A percentile compares a stretch with the other conserved stretches of the same genome.
Evolutionary conservation across 2,113 vertebrate genomes (phyloP).

Genomic region (Mustela lutreola): DNA sequence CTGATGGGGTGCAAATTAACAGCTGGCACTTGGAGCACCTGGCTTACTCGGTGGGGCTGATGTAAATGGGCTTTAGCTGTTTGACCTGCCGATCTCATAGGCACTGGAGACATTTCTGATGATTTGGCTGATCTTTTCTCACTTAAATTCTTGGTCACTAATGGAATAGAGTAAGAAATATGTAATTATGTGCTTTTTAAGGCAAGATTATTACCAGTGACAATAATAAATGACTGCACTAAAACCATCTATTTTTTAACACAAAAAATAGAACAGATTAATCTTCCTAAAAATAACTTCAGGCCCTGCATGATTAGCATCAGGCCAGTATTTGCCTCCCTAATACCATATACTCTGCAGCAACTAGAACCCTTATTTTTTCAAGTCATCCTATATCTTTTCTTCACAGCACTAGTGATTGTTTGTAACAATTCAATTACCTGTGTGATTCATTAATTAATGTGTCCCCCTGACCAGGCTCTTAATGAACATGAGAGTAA

Average conservation of each 20-base stretch:
- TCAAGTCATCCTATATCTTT: background rate
- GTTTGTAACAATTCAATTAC: background rate
- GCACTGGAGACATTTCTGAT: slow-evolving; percentile 95
- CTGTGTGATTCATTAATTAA: background rate
- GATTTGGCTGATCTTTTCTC: slow-evolving; percentile 93
- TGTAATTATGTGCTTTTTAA: slow-evolving; percentile 24
- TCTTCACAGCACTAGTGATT: background rate
- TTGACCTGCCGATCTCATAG: slow-evolving; percentile 91
- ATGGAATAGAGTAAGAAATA: slow-evolving; percentile 28
- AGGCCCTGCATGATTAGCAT: background rate
- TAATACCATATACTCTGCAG: background rate
- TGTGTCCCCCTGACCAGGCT: background rate
- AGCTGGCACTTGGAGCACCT: slow-evolving; percentile 95
- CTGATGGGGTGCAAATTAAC: slow-evolving; percentile 95
- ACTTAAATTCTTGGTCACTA: slow-evolving; percentile 96
- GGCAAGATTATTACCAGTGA: slow-evolving; percentile 4
- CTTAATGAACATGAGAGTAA: background rate
- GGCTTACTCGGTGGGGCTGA: slow-evolving; percentile 95
- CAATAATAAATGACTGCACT: slow-evolving; percentile 9
- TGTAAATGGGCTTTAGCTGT: slow-evolving; percentile 89
- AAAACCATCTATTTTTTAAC: slow-evolving; percentile 26
- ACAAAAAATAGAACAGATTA: background rate
- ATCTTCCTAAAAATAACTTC: background rate
- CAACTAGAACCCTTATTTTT: background rate
- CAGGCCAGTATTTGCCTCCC: background rate